Evolutionary conservation across 64 coral and sea anemone species (phyloP).

Genomic region (Montipora capricornis): DNA sequence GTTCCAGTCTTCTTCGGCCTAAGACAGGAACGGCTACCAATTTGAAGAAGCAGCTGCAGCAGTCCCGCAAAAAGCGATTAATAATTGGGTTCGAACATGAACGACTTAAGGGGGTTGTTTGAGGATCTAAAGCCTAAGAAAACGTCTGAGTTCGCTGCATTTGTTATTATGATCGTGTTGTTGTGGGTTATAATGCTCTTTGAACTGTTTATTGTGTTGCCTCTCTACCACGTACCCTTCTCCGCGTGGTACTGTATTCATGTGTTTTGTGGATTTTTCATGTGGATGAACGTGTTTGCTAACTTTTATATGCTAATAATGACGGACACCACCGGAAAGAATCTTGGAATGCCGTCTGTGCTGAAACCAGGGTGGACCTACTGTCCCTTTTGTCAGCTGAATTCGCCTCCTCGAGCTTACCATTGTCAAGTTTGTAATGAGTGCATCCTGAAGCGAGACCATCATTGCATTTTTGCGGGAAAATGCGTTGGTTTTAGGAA

Average conservation of each 20-base stretch:
- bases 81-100: background rate
- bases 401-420: constrained; percentile 83
- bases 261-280: constrained; percentile 78
- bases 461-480: constrained; percentile 96
- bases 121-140: constrained; percentile 65
- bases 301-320: constrained; percentile 89
- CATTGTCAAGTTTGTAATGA: constrained; percentile 94
- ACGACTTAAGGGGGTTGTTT: background rate
- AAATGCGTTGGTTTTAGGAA: constrained; percentile 92
- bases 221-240: constrained; percentile 80
- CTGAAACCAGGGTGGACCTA: constrained; percentile 96
- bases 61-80: no score
- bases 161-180: constrained; percentile 86
- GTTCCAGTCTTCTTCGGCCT: background rate
- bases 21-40: background rate
- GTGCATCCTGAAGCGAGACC: constrained; percentile 92
- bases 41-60: no score
- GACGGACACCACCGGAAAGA: constrained; percentile 86
- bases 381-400: constrained; percentile 95
- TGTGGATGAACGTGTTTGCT: constrained; percentile 93
- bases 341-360: constrained; percentile 83
- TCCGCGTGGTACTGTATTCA: constrained; percentile 81
- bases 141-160: constrained; percentile 75
- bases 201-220: constrained; percentile 87
- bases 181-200: constrained; percentile 82